Evolutionary conservation across 2,113 vertebrate genomes (phyloP).

Genomic region (Percopsis transmontana): DNA sequence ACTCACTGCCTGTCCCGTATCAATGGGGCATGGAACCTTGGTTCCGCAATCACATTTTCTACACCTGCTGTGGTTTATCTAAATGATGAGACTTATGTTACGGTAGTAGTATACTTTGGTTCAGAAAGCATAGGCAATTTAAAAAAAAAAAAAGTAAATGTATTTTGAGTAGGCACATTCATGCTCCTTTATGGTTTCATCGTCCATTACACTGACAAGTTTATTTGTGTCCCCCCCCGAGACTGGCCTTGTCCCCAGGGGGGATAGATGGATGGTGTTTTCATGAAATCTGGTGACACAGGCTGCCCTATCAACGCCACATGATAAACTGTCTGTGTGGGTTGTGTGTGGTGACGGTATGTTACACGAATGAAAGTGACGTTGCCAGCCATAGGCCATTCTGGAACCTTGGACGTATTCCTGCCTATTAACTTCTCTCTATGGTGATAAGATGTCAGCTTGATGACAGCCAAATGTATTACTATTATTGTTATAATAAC

Average conservation of each 20-base stretch:
- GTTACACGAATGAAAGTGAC: constrained; percentile 7
- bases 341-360: constrained; percentile 9
- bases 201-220: constrained; percentile 11
- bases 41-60: not conserved
- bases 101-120: too few species aligned
- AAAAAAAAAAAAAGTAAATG: too few species aligned
- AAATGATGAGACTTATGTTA: too few species aligned
- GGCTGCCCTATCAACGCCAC: constrained; percentile 3
- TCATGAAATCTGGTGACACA: constrained; percentile 15
- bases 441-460: constrained; percentile 16
- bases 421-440: constrained; percentile 15
- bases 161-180: not conserved
- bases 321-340: constrained; percentile 5
- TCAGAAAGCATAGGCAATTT: too few species aligned
- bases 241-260: constrained; percentile 7
- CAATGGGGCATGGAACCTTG: not conserved
- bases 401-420: constrained; percentile 2
- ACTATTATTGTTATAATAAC: too few species aligned
- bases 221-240: constrained; percentile 6
- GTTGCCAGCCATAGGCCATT: not conserved
- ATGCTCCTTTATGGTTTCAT: constrained; percentile 14
- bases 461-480: constrained; percentile 10
- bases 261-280: constrained; percentile 27
- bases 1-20: not conserved
- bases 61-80: too few species aligned